A percentile compares a stretch with the other conserved stretches of the same genome.
Evolutionary conservation across 2,888 invertebrate genomes (phyloP).

Genomic region (Anticlea derivata): DNA sequence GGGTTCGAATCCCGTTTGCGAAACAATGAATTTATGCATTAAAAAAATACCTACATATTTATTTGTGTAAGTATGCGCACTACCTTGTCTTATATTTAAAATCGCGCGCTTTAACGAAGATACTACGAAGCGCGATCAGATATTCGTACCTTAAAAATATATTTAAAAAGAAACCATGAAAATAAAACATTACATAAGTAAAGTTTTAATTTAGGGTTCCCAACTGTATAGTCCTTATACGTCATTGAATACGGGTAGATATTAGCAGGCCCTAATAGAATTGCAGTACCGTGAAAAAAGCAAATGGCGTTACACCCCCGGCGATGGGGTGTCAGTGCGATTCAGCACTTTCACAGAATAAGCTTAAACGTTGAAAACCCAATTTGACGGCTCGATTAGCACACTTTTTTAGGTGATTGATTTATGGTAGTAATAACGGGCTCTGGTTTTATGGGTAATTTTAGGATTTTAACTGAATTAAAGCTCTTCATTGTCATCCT

Average conservation of each 20-base stretch:
- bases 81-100: no score
- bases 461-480: conserved; percentile 13
- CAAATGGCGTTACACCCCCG: conserved; percentile 62
- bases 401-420: conserved; percentile 58
- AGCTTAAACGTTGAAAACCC: conserved; percentile 78
- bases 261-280: conserved; percentile 60
- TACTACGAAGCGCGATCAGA: no score
- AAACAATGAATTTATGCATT: no score
- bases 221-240: conserved; percentile 49
- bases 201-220: no score
- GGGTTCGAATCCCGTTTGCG: no score
- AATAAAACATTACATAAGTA: conserved; percentile 43
- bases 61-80: no score
- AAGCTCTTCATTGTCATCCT: no score
- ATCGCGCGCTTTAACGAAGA: no score
- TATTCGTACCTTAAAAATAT: no score
- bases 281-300: conserved; percentile 69
- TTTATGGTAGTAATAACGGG: conserved; percentile 38
- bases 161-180: no score
- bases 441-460: conserved; percentile 35
- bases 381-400: conserved; percentile 81
- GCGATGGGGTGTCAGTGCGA: conserved; percentile 61
- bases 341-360: conserved; percentile 76
- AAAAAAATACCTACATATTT: no score
- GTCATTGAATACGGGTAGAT: conserved; percentile 51